A percentile compares a stretch with the other conserved stretches of the same genome.
Evolutionary conservation across 64 coral and sea anemone species (phyloP).

Genomic region (Orbicella faveolata): DNA sequence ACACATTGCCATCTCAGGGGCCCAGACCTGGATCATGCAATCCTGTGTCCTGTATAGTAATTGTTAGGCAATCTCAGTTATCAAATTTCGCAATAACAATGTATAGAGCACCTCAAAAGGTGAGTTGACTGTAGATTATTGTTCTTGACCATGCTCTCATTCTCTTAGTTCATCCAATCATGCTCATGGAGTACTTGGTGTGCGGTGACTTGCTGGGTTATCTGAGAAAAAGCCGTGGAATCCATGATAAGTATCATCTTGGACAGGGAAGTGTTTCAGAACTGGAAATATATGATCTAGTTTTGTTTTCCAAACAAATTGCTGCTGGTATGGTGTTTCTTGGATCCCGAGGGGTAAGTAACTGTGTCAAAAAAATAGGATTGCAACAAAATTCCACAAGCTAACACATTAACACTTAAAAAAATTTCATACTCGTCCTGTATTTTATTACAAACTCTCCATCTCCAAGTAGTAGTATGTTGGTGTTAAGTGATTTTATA

Average conservation of each 20-base stretch:
- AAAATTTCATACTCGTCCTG: too few relatives aligned
- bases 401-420: not conserved
- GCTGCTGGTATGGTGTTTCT: slow-evolving; percentile 20
- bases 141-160: not conserved
- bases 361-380: not conserved
- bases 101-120: too few relatives aligned
- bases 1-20: too few relatives aligned
- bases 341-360: not conserved
- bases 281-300: slow-evolving; percentile 15
- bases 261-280: not conserved
- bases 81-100: too few relatives aligned
- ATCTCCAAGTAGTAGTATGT: too few relatives aligned
- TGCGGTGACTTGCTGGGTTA: slow-evolving; percentile 8
- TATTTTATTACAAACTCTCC: too few relatives aligned
- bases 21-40: too few relatives aligned
- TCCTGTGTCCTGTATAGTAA: too few relatives aligned
- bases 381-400: too few relatives aligned
- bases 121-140: not conserved
- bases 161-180: not conserved
- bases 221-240: slow-evolving; percentile 19
- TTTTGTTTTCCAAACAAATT: slow-evolving; percentile 1
- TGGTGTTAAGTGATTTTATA: too few relatives aligned
- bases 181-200: not conserved
- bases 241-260: not conserved
- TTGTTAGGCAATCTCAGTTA: too few relatives aligned